phyloP scores from a whole-genome alignment of 2,797 vertebrate species.

The Poecilia velifera region DNA sequence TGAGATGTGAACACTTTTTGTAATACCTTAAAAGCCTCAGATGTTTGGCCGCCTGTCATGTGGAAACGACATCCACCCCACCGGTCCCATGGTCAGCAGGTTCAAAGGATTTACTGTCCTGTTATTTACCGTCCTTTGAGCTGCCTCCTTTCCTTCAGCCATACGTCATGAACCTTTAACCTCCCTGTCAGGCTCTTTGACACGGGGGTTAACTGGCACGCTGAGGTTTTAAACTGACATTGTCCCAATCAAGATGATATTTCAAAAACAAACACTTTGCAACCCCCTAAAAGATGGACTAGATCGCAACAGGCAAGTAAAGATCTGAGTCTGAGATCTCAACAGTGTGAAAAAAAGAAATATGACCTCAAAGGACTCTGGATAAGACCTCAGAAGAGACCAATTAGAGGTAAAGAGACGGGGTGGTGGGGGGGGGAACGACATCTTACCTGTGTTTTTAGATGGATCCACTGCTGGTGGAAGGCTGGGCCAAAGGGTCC shows the following conservation, averaged over 20 bases:
- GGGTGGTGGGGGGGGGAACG: background rate
- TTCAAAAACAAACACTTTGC: constrained; percentile 53
- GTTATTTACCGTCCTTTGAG: constrained; percentile 53
- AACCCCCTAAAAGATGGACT: constrained; percentile 49
- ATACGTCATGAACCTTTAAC: constrained; percentile 45
- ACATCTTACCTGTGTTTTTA: constrained; percentile 85
- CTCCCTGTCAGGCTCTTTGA: constrained; percentile 9
- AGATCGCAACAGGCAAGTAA: background rate
- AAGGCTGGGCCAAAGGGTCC: constrained; percentile 83
- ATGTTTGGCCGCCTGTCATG: constrained; percentile 42
- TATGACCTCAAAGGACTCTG: constrained; percentile 4
- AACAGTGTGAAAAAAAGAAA: constrained; percentile 48
- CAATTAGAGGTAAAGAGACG: constrained; percentile 9
- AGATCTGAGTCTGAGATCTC: background rate
- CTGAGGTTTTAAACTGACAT: constrained; percentile 25
- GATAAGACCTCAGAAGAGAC: constrained; percentile 18
- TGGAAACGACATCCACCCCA: constrained; percentile 56
- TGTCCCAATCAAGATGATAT: constrained; percentile 55
- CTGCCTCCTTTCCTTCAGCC: constrained; percentile 47
- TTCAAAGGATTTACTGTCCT: constrained; percentile 64
- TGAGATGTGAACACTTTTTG: background rate
- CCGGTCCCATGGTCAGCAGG: constrained; percentile 41
- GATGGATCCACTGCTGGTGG: constrained; percentile 91
- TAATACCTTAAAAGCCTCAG: constrained; percentile 36
- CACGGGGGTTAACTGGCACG: constrained; percentile 25